Base-by-base conservation (phyloP, 1,140 invertebrate genomes). In the Drosophila sproati region DNA sequence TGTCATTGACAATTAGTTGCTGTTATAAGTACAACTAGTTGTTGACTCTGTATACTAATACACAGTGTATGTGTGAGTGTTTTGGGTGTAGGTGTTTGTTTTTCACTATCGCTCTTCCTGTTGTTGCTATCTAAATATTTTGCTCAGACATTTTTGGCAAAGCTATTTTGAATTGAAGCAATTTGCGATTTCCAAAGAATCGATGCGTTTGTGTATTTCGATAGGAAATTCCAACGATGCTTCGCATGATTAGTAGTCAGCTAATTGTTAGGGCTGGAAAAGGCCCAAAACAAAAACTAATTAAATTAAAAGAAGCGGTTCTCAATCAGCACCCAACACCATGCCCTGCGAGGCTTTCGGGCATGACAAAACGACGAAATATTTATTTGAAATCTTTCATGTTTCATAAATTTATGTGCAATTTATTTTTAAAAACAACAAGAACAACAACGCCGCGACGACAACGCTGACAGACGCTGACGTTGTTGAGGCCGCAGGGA, bases 371-470 rank as follows among this genome's bases (percentile, higher is more conserved):
- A 89, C 90, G 86, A 85, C 69, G 85, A 89, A 89, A 89, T 89
- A 89, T 89, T 89, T 89, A 89, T 89, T 79, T 90, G 85, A 90
- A 90, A 89, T 89, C 85, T 89, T 89, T 89, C 85, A 85, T 90
- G 86, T 89, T 90, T 89, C 81, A 90, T 90, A 85, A 89, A 89
- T 85, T 89, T 85, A 89, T 89, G 75, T 81, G 78, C 81, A 89
- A 85, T 89, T 89, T 90, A 89, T 89, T 89, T 89, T 81, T 89
- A 89, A 81, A 69, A 81, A 73, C 72, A 74, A 78, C 78, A 89
- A 81, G 60, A 85, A 73, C 76, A 74, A 72, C 74, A 45, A 59
- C 81, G 69, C 52, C 67, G 81, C 77, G 69, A 51, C 77, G 56
- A 39, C 77, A 60, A 64, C 73, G 81, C 77, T 89, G 78, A 75